Base-by-base conservation (phyloP, 2,113 vertebrate species). In the Calypte anna region DNA sequence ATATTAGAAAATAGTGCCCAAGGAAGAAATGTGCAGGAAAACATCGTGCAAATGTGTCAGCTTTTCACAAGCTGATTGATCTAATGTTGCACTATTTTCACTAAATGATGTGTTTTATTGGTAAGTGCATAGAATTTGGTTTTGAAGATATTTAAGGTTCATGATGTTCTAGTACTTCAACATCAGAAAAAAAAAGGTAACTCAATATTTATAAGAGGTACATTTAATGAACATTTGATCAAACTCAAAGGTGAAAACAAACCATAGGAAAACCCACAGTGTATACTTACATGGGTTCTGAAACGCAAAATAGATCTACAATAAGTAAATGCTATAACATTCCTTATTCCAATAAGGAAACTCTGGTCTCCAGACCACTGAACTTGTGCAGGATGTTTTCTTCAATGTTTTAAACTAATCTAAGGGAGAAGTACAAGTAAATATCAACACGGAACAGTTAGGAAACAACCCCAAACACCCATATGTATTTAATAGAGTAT, bases 281-380 rank as follows among this genome's bases (percentile, higher is more conserved):
- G 54, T 6, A 1, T 27, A 59, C 53, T 70, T 91, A 44, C 54
- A 23, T 10, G 3, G 10, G 10, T 63, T 86, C 67, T 40, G 44
- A 86, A 83, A 55, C n/a, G 9, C 50, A 31, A 62, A 88, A 53
- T 17, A 48, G 6, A 76, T 83, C 21, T 72, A 46, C 21, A 25
- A 3, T 48, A 75, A 33, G 3, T 40, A 58, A 91, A 67, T 58
- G 21, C 1, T 50, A 8, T 23, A 46, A 18, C 27, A 80, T 9
- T 62, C 22, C 5, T 74, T 82, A 62, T 18, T 86, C 6, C 4
- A 54, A 24, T 18, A 44, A 50, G 16, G 58, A 79, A 79, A 15
- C 7, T 0, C 40, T 23, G 3, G 15, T 64, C 27, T 75, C 22
- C 33, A 67, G n/a, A 62, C 2, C 27, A 15, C 2, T 54, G 53